Conservation (phyloP, 2,113 vertebrate genomes). For the Apus apus region DNA sequence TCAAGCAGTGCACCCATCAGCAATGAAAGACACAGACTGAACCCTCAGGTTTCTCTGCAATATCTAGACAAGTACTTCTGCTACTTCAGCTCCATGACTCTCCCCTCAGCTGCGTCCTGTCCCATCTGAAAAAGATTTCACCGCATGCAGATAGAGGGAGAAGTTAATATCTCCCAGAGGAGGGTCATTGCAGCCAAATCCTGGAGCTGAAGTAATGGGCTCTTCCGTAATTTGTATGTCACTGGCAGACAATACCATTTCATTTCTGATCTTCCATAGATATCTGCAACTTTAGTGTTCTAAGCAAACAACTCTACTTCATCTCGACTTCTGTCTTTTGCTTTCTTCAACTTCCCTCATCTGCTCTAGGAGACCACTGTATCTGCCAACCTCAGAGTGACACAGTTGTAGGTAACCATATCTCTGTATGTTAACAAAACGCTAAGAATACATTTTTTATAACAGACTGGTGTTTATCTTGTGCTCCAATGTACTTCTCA, state of each 20-base stretch:
- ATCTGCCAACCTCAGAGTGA: neutral
- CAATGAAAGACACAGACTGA: neutral
- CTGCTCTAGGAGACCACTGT: neutral
- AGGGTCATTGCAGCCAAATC: neutral
- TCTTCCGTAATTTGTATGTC: neutral
- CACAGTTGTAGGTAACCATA: neutral
- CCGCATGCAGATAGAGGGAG: neutral
- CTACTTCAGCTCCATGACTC: neutral
- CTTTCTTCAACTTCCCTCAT: neutral
- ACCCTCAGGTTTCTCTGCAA: neutral
- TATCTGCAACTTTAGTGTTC: neutral
- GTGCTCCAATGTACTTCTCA: neutral
- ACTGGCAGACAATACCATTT: neutral
- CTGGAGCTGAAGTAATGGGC: neutral
- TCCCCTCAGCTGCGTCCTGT: neutral
- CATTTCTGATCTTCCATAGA: neutral
- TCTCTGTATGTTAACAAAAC: neutral
- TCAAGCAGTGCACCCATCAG: neutral
- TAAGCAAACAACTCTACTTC: neutral
- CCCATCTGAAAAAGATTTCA: neutral
- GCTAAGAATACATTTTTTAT: neutral
- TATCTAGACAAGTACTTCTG: neutral
- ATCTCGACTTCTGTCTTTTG: neutral
- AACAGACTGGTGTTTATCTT: neutral
- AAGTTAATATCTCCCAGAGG: neutral